A percentile compares a stretch with the other conserved stretches of the same genome.
phyloP scores from a whole-genome alignment of 1,140 invertebrate genomes.

The Drosophila paulistorum region DNA sequence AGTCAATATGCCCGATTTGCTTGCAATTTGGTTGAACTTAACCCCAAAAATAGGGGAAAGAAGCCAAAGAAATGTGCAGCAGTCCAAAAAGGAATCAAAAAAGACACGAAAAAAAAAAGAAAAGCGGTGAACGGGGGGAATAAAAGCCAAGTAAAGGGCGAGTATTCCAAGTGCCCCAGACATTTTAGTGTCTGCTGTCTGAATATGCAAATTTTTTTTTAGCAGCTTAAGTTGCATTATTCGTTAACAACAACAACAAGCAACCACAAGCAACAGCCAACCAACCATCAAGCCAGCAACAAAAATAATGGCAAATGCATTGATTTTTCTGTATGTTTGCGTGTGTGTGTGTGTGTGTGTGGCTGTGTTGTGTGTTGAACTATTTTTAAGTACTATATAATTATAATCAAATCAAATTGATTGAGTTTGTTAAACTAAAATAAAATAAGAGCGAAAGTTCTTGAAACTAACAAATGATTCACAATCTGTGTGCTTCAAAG shows the following conservation, averaged over 20 bases:
- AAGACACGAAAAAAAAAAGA: neutral
- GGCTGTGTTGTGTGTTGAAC: conserved; percentile 2
- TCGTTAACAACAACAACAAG: conserved; percentile 14
- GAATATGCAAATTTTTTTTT: conserved; percentile 58
- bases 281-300: conserved; percentile 5
- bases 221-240: conserved; percentile 58
- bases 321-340: conserved; percentile 33
- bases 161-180: conserved; percentile 8
- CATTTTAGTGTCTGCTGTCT: conserved; percentile 38
- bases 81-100: conserved; percentile 25
- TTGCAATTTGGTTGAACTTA: conserved; percentile 39
- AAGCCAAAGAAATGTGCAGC: conserved; percentile 45
- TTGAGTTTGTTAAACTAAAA: neutral
- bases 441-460: conserved; percentile 29
- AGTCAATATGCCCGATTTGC: neutral
- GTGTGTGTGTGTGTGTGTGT: no score
- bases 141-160: conserved; percentile 19
- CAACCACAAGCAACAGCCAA: neutral
- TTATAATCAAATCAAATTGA: conserved; percentile 35
- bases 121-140: conserved; percentile 9
- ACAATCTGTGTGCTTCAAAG: neutral
- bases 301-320: conserved; percentile 51
- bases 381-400: conserved; percentile 53
- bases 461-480: conserved; percentile 15
- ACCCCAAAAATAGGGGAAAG: conserved; percentile 32